Conservation (phyloP, 2,888 invertebrate species). For the Stomorhina lunata region DNA sequence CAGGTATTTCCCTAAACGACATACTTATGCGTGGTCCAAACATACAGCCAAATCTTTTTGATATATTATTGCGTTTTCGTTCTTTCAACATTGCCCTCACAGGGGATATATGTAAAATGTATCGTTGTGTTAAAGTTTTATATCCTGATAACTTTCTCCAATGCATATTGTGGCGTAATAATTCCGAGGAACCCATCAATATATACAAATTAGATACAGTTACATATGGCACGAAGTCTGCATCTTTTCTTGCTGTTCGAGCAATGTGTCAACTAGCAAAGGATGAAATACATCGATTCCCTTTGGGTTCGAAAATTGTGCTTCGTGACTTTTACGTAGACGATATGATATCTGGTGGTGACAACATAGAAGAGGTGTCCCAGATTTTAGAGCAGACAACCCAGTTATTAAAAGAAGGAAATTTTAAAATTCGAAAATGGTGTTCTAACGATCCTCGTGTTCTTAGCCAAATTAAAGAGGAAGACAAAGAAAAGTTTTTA, state of each 20-base stretch:
- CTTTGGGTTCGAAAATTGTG: conserved; percentile 21
- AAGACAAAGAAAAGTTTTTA: background rate
- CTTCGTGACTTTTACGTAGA: conserved; percentile 44
- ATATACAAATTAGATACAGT: conserved; percentile 7
- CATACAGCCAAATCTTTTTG: background rate
- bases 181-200: background rate
- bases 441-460: too few relatives aligned
- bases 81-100: background rate
- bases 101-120: conserved; percentile 24
- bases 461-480: background rate
- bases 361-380: background rate
- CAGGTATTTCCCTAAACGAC: background rate
- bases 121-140: background rate
- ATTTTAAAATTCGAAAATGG: conserved; percentile 25
- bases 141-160: conserved; percentile 13
- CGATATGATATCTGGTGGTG: background rate
- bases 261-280: conserved; percentile 2
- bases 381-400: background rate
- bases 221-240: conserved; percentile 18
- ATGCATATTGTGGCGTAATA: conserved; percentile 21
- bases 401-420: background rate
- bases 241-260: background rate
- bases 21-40: background rate
- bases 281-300: background rate
- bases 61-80: background rate